phyloP scores from a whole-genome alignment of 2,797 vertebrate genomes.

The Alauda arvensis region DNA sequence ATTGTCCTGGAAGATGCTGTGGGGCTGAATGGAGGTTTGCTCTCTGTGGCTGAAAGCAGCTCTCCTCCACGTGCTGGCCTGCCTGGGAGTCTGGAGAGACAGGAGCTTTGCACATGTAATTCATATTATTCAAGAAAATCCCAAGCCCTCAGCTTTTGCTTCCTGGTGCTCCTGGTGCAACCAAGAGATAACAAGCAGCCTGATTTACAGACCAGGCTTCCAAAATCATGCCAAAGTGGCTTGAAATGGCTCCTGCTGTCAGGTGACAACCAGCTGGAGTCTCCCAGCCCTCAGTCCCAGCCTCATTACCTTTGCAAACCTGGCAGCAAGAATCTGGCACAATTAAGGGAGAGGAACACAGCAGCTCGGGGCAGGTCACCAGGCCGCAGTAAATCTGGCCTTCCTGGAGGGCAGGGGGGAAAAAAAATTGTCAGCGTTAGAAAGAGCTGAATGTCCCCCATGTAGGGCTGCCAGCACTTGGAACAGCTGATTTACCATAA shows the following conservation, averaged over 20 bases:
- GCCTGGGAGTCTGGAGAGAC: background rate
- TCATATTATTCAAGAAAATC: background rate
- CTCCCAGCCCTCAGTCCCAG: background rate
- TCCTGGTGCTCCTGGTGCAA: background rate
- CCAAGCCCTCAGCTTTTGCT: background rate
- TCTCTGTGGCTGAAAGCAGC: background rate
- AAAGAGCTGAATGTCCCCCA: rapidly evolving
- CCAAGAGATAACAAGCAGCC: background rate
- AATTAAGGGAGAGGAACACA: conserved; percentile 78
- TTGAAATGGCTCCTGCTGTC: background rate
- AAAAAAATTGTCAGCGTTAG: background rate
- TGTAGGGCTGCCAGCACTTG: background rate
- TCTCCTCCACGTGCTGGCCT: background rate
- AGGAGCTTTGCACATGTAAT: background rate
- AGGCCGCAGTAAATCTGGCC: conserved; percentile 93
- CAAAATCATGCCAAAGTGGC: background rate
- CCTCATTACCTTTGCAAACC: conserved; percentile 83
- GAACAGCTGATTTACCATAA: background rate
- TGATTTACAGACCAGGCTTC: background rate
- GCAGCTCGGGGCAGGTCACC: conserved; percentile 86
- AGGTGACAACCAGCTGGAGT: background rate
- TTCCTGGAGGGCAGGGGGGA: conserved; percentile 74
- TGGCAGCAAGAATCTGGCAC: conserved; percentile 88
- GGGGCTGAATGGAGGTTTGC: background rate
- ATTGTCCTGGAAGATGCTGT: background rate